phyloP scores from a whole-genome alignment of 1,140 invertebrate genomes.

The Procambarus virginalis region DNA sequence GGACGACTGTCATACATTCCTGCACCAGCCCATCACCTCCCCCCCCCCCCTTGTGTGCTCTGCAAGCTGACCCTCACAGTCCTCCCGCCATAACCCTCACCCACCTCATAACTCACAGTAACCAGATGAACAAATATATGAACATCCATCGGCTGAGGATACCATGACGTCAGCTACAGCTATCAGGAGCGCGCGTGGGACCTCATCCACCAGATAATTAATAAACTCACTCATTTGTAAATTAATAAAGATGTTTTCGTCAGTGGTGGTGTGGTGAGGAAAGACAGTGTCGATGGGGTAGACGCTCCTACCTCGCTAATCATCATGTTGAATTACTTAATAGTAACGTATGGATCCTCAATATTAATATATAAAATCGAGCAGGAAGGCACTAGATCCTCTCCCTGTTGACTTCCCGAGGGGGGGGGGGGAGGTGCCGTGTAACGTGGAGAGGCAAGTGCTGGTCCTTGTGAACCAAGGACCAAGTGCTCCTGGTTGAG shows the following conservation, averaged over 20 bases:
- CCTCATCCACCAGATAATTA: background rate
- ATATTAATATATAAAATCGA: no score
- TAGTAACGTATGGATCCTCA: no score
- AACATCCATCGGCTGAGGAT: background rate
- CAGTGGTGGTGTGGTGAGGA: background rate
- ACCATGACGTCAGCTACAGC: constrained; percentile 9
- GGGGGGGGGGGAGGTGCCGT: background rate
- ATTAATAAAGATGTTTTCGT: constrained; percentile 46
- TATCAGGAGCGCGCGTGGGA: background rate
- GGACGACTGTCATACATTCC: no score
- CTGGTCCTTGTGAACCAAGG: background rate
- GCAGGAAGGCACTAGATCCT: no score
- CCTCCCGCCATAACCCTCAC: no score
- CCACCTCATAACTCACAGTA: no score
- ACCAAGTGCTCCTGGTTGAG: background rate
- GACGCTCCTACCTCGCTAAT: no score
- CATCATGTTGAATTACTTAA: no score
- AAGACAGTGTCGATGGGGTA: background rate
- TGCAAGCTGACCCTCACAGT: no score
- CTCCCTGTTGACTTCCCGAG: background rate
- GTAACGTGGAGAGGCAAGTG: background rate
- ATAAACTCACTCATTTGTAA: constrained; percentile 55
- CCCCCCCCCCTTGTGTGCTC: no score
- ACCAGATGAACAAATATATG: no score
- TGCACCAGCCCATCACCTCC: no score